Percentiles rank a stretch among this genome's conserved stretches.
Conservation (phyloP, 1,140 invertebrate genomes). For the Holcopasites calliopsidis region DNA sequence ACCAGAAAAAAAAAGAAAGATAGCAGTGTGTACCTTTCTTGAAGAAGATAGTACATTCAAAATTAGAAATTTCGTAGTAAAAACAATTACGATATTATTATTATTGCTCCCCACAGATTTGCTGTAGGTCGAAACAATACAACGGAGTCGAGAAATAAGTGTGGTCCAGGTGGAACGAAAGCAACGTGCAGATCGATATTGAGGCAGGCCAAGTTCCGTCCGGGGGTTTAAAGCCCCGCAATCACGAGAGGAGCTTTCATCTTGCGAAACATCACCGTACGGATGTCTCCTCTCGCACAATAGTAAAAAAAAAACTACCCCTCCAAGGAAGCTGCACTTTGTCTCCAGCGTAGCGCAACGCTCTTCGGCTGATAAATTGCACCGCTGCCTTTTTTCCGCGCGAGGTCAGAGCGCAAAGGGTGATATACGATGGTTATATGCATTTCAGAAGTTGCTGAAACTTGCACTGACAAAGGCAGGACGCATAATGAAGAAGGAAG, state of each 20-base stretch:
- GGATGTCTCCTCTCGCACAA: background rate
- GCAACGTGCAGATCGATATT: conserved; percentile 63
- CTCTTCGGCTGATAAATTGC: background rate
- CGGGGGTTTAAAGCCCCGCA: conserved; percentile 43
- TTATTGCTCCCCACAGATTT: no score
- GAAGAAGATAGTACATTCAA: no score
- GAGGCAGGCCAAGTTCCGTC: conserved; percentile 55
- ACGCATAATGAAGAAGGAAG: background rate
- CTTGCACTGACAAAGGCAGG: no score
- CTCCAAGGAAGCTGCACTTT: background rate
- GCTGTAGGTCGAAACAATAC: no score
- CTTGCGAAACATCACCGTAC: conserved; percentile 4
- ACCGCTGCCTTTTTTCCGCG: background rate
- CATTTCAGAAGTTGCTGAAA: background rate
- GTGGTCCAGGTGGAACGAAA: conserved; percentile 38
- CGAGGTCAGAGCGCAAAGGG: background rate
- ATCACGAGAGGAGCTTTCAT: conserved; percentile 19
- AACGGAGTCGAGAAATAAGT: conserved; percentile 30
- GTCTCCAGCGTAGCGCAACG: background rate
- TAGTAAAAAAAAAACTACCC: background rate
- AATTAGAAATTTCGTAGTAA: no score
- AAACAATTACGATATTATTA: no score
- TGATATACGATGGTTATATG: background rate
- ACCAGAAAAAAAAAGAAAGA: background rate
- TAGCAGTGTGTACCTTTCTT: no score